Evolutionary conservation across 2,888 invertebrate genomes (phyloP).

Genomic region (Erynnis tages): DNA sequence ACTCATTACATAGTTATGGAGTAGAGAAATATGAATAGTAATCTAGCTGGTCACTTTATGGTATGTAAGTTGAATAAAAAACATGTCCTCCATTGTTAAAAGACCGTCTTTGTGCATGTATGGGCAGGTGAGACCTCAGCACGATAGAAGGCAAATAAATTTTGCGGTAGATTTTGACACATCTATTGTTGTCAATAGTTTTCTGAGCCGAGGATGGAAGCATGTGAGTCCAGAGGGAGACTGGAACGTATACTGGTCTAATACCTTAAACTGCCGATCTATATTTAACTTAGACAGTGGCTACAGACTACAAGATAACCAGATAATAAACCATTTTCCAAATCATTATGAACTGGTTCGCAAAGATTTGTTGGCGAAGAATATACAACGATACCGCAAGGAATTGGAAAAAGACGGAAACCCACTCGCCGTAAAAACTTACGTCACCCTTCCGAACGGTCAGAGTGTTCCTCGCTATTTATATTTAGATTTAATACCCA

Average conservation of each 20-base stretch:
- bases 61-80: no score
- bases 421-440: conserved; percentile 89
- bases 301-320: conserved; percentile 95
- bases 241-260: conserved; percentile 98
- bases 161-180: conserved; percentile 95
- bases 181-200: conserved; percentile 94
- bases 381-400: conserved; percentile 95
- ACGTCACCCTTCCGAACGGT: conserved; percentile 77
- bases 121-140: conserved; percentile 5
- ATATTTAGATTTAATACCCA: conserved; percentile 94
- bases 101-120: conserved; percentile 6
- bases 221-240: conserved; percentile 93
- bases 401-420: conserved; percentile 96
- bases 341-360: conserved; percentile 97
- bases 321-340: conserved; percentile 97
- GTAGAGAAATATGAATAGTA: no score
- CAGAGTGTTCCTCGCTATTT: conserved; percentile 87
- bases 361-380: conserved; percentile 97
- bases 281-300: conserved; percentile 96
- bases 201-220: conserved; percentile 94
- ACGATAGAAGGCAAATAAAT: conserved; percentile 52
- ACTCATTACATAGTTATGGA: no score
- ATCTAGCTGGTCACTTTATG: no score
- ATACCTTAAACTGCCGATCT: conserved; percentile 93
- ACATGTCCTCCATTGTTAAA: conserved; percentile 8